Evolutionary conservation across 2,888 invertebrate genomes (phyloP).

Genomic region (Cataglyphis rosenhaueri): DNA sequence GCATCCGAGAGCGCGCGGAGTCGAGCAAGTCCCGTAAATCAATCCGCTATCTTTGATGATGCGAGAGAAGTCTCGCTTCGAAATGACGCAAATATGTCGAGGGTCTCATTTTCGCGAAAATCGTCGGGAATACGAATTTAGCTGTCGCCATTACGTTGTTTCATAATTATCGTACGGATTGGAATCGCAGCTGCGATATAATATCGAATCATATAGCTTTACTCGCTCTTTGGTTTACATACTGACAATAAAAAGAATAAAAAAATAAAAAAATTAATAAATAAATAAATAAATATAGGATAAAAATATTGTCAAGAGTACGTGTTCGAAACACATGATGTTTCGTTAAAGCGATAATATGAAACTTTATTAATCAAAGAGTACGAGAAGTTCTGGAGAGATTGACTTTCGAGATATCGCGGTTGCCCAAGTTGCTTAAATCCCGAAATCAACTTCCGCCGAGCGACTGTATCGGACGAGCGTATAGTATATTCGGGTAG

Average conservation of each 20-base stretch:
- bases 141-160: slow-evolving; percentile 2
- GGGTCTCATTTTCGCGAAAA: background rate
- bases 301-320: background rate
- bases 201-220: background rate
- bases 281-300: background rate
- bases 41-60: slow-evolving; percentile 62
- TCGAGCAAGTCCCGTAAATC: slow-evolving; percentile 60
- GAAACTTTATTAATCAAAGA: slow-evolving; percentile 7
- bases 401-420: slow-evolving; percentile 27
- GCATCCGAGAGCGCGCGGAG: slow-evolving; percentile 45
- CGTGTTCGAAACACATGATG: background rate
- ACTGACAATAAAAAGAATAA: background rate
- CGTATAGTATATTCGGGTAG: slow-evolving; percentile 52
- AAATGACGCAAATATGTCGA: background rate
- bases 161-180: background rate
- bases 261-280: background rate
- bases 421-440: slow-evolving; percentile 23
- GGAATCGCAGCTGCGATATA: background rate
- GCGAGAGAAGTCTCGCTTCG: slow-evolving; percentile 22
- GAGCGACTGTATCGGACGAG: slow-evolving; percentile 38
- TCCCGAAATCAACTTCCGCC: slow-evolving; percentile 41
- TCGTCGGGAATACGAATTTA: slow-evolving; percentile 15
- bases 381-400: background rate
- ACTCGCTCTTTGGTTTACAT: background rate
- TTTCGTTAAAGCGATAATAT: background rate